Evolutionary conservation across 2,888 invertebrate genomes (phyloP).

Genomic region (Philonicus albiceps): DNA sequence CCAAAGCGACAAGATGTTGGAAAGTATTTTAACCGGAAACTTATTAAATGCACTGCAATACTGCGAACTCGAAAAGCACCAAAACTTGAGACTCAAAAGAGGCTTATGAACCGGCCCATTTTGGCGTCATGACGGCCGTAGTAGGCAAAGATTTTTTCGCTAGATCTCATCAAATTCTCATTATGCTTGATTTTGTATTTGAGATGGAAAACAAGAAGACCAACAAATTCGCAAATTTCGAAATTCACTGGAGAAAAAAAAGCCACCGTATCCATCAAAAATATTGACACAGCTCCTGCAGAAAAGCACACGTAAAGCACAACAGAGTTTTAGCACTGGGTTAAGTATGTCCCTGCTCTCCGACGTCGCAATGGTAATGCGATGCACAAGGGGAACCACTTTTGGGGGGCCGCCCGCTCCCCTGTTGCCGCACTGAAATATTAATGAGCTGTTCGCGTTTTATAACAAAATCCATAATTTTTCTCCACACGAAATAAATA

Average conservation of each 20-base stretch:
- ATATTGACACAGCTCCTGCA: neutral
- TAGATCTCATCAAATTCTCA: neutral
- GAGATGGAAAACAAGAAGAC: neutral
- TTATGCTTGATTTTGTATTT: neutral
- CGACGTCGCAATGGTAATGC: neutral
- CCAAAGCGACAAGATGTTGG: neutral
- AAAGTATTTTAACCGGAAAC: neutral
- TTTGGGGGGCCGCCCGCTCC: neutral
- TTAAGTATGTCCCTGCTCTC: neutral
- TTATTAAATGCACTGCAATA: neutral
- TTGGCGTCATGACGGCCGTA: neutral
- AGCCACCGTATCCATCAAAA: neutral
- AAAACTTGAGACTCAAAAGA: neutral
- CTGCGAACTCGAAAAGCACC: neutral
- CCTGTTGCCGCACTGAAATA: slow-evolving; percentile 4
- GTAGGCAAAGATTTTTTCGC: neutral
- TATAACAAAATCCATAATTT: slow-evolving; percentile 40
- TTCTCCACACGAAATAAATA: slow-evolving; percentile 17
- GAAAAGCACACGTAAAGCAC: neutral
- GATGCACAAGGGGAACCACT: neutral
- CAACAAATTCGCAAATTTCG: neutral
- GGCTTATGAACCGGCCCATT: neutral
- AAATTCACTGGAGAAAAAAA: neutral
- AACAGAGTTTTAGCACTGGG: slow-evolving; percentile 13
- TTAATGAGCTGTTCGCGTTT: slow-evolving; percentile 43